Conservation (phyloP, 2,113 vertebrate genomes). For the Orientallactaga bullata region DNA sequence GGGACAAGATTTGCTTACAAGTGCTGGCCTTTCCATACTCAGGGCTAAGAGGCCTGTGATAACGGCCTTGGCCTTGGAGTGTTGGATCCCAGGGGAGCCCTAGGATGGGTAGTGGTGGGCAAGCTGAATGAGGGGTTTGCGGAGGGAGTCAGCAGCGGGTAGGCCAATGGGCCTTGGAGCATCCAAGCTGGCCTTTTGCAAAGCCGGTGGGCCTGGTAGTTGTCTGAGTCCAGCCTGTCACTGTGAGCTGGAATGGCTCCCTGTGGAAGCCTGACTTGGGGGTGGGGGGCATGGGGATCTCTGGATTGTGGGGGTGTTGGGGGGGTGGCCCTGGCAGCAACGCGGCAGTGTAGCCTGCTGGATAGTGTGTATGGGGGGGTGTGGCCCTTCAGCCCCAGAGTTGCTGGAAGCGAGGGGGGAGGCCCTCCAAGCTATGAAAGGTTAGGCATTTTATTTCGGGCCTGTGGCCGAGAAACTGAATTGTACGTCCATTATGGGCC, state of each 20-base stretch:
- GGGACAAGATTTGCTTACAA: neutral
- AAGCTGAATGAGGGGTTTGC: neutral
- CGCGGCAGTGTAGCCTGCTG: neutral
- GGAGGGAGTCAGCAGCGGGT: neutral
- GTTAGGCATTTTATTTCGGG: neutral
- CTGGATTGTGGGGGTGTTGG: neutral
- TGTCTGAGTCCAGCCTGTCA: neutral
- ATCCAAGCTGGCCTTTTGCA: neutral
- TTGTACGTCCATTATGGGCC: neutral
- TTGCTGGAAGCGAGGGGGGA: neutral
- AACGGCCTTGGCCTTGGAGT: neutral
- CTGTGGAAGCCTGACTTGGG: neutral
- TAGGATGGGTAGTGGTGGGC: neutral
- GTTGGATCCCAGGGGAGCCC: neutral
- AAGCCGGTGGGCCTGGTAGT: neutral
- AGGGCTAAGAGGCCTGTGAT: neutral
- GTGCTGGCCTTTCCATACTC: neutral
- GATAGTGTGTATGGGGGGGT: conserved; percentile 56
- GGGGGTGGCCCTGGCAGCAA: neutral
- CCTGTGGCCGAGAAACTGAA: neutral
- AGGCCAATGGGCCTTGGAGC: neutral
- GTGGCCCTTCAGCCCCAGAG: conserved; percentile 68
- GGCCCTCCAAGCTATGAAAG: conserved; percentile 41
- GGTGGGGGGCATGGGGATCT: neutral
- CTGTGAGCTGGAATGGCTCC: conserved; percentile 19